These are phyloP conservation scores for Perognathus longimembris DNA, from an alignment of 2,113 vertebrate genomes.

Conservation along the genomic window DNA sequence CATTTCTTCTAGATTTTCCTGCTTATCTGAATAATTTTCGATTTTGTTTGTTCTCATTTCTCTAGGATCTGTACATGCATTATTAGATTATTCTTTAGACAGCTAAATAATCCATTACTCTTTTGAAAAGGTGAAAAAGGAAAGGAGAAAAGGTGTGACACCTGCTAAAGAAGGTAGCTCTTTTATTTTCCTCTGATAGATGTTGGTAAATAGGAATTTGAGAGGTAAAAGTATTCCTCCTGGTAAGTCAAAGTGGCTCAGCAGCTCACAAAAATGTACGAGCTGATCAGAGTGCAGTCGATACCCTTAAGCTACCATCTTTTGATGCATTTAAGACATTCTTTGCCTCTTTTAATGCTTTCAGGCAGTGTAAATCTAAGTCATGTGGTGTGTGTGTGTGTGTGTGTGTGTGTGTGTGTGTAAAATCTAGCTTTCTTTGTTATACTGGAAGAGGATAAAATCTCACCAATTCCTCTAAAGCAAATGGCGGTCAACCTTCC, in stretches of 20 bases:
- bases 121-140: background rate
- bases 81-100: no score
- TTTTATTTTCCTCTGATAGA: background rate
- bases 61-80: no score
- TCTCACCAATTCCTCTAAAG: background rate
- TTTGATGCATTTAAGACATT: background rate
- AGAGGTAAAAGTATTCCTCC: no score
- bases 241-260: background rate
- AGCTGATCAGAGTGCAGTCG: background rate
- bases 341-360: background rate
- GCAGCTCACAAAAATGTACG: background rate
- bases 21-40: no score
- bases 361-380: background rate
- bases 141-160: fast-evolving
- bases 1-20: no score
- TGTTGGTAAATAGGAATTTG: background rate
- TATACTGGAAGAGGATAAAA: background rate
- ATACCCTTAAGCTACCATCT: background rate
- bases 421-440: background rate
- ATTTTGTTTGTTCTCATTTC: no score
- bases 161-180: background rate
- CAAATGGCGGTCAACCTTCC: background rate
- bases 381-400: background rate
- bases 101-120: no score
- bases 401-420: background rate